Conservation (phyloP, 1,140 invertebrate species). For the Hyles euphorbiae region DNA sequence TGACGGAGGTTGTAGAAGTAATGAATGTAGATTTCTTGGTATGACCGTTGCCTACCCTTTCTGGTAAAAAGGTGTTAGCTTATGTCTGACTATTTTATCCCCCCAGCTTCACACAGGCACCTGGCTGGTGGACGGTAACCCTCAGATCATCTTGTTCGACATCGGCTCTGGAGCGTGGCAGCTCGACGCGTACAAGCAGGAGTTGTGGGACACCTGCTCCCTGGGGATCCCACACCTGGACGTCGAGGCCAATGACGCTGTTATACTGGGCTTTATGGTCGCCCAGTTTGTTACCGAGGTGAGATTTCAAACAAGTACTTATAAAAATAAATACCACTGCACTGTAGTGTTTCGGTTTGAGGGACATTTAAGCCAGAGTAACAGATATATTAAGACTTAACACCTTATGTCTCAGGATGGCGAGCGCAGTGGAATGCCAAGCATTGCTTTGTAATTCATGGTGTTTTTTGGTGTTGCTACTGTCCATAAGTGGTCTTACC, state of each 20-base stretch:
- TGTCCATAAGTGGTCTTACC: no score
- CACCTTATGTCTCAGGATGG: no score
- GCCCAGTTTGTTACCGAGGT: conserved; percentile 94
- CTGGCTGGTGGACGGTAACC: conserved; percentile 99
- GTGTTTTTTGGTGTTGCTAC: no score
- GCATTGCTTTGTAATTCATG: no score
- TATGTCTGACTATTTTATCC: background rate
- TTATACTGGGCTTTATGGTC: conserved; percentile 97
- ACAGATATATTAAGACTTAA: no score
- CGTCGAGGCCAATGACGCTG: conserved; percentile 96
- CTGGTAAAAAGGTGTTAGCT: no score
- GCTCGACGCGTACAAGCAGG: conserved; percentile 96
- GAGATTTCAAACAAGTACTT: conserved; percentile 15
- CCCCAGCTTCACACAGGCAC: conserved; percentile 91
- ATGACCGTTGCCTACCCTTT: no score
- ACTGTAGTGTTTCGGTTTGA: no score
- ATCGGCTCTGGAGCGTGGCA: conserved; percentile 98
- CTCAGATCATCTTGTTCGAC: conserved; percentile 98
- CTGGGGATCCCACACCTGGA: conserved; percentile 97
- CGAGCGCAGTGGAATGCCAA: no score
- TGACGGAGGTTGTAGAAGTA: no score
- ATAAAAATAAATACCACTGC: background rate
- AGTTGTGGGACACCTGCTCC: conserved; percentile 90
- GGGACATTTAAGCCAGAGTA: no score
- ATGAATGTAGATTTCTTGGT: no score